These are phyloP conservation scores for Asbolus verrucosus DNA, from an alignment of 1,140 invertebrate species.

Conservation along the genomic window DNA sequence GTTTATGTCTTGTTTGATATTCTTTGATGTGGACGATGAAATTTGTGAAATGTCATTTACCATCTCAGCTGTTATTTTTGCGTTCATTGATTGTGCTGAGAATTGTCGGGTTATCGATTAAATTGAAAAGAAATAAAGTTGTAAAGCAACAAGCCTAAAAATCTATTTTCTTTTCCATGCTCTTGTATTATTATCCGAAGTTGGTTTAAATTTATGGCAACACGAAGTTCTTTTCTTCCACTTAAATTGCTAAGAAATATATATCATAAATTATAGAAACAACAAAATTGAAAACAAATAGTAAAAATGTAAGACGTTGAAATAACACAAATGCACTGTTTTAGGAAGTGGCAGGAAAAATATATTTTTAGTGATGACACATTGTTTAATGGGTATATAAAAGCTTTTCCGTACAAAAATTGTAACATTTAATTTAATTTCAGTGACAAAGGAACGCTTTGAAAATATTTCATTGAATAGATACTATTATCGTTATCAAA, in stretches of 20 bases:
- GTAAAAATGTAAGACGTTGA: conserved; percentile 4
- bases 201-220: conserved; percentile 11
- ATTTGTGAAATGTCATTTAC: too few species aligned
- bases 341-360: conserved; percentile 12
- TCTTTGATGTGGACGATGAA: too few species aligned
- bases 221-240: conserved; percentile 5
- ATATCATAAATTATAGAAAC: conserved; percentile 10
- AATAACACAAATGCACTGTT: conserved; percentile 10
- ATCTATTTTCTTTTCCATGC: conserved; percentile 17
- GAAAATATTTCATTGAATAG: too few species aligned
- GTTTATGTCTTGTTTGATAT: too few species aligned
- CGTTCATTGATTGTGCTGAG: too few species aligned
- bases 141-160: too few species aligned
- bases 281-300: conserved; percentile 34
- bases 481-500: too few species aligned
- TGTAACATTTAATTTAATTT: background rate
- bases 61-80: too few species aligned
- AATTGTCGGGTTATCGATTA: too few species aligned
- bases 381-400: conserved; percentile 8
- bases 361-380: conserved; percentile 17
- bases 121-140: background rate
- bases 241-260: conserved; percentile 10
- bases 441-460: background rate
- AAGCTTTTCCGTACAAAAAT: background rate
- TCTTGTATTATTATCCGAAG: conserved; percentile 5